Base-by-base conservation (phyloP, 2,888 invertebrate genomes). In the Ectemnius lituratus region DNA sequence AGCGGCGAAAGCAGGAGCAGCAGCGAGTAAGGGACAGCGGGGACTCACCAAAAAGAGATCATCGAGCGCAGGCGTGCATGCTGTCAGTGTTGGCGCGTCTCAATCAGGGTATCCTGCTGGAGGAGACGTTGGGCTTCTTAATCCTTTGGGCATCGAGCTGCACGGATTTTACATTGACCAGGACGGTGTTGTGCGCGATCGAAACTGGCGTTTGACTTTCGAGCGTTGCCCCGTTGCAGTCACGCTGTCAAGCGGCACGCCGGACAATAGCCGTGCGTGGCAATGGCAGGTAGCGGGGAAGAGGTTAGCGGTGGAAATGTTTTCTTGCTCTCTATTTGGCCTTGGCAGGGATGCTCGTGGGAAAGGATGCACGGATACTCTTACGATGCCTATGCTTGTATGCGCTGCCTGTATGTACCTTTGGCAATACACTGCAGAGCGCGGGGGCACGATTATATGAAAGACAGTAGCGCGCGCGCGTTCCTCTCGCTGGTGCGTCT, bases 171-270 rank as follows among this genome's bases (percentile, higher is more conserved):
- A 2, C 11, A 37, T 37, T 6, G 8, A 37, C 8, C 37, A 37
- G 8, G 8, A 37, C 37, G 37, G 11, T 11, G 1, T 4, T 37
- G 8, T 11, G 37, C 37, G 37, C 37, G 37, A 37, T 37, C 37
- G 37, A 37, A 37, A 1, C 52, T 2, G n/a, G 5, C 63, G 67
- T 57, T 20, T 70, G 69, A 61, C 65, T 65, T 56, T 18, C 67
- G 73, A 59, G 8, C 52, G 52, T 52, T 52, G 52, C 52, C 52
- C 52, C 52, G 52, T 37, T 37, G 52, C 52, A 52, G 52, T 16
- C n/a, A 14, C 52, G 52, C 63, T 78, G 74, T 78, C 78, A 78
- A 74, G 78, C 73, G 64, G 59, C 67, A 74, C 67, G 46, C 67
- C 49, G 28, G 45, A 63, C 57, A 46, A 60, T 46, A 59, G 46